Evolutionary conservation across 2,797 vertebrate genomes (phyloP), one percentile per base, ranked within the genome.

Genomic region (Lindbergichthys nudifrons): DNA sequence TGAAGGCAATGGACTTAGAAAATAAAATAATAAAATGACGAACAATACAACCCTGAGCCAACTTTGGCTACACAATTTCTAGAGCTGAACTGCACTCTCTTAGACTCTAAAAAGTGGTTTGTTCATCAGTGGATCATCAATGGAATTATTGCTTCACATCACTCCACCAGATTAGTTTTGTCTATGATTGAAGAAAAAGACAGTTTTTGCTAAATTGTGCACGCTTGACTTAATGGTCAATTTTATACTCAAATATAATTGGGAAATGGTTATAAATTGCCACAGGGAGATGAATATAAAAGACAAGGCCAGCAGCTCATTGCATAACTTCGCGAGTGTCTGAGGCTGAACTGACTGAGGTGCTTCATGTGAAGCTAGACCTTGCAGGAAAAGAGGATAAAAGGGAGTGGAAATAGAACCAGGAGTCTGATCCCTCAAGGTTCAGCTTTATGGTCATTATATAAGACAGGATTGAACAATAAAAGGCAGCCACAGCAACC

Each of bases 71-170:
- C 32, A 71, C 32, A 56, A 69, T 79, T 19, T 21, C 15, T 19
- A 1, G 30, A 59, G 68, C 23, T 54, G 46, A 67, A 21, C 56
- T 21, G 30, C 43, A 26, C 52, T 32, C 43, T 64, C 11, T 59
- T 57, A 39, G 21, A 58, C 18, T 52, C 18, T 36, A 73, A 79
- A 85, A 26, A 26, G 26, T 65, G 63, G 51, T 67, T 84, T 82
- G 78, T 81, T 87, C 52, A 80, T 80, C 74, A 73, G 47, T 68
- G 47, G 62, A 73, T 81, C 51, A 66, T 85, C 60, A 63, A 41
- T 65, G 72, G 26, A 82, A 84, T 78, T 45, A 70, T 67, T 67
- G 59, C 43, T 56, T 75, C 26, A 16, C 65, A 83, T 75, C 53
- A 70, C 32, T 48, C 48, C 57, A 70, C 42, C 68, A 72, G 68